Evolutionary conservation across 2,113 vertebrate genomes (phyloP).

Genomic region (Macrotus californicus): DNA sequence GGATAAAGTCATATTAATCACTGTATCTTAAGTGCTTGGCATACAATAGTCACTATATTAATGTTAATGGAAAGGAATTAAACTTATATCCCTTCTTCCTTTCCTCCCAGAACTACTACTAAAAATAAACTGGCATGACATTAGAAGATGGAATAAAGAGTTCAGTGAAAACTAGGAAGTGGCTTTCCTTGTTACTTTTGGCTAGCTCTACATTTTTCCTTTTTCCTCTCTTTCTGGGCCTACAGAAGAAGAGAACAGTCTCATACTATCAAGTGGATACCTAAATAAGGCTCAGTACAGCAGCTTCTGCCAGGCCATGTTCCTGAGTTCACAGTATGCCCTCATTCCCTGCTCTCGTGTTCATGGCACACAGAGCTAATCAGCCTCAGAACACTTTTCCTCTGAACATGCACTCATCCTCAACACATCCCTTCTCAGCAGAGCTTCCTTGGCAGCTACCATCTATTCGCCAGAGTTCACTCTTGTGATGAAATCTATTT

Average conservation of each 20-base stretch:
- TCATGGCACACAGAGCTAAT: not conserved
- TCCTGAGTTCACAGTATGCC: not conserved
- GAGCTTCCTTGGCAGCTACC: not conserved
- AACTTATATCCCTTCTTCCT: not conserved
- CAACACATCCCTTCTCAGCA: not conserved
- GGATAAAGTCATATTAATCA: not conserved
- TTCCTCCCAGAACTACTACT: not conserved
- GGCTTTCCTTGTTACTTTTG: not conserved
- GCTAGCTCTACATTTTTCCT: not conserved
- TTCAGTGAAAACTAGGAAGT: not conserved
- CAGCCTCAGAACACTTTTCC: not conserved
- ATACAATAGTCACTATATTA: not conserved
- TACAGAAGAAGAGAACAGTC: not conserved
- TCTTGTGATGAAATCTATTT: slow-evolving; percentile 5
- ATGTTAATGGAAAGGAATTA: slow-evolving; percentile 7
- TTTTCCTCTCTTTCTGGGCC: not conserved
- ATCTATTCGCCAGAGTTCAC: not conserved
- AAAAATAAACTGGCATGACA: not conserved
- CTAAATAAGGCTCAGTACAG: not conserved
- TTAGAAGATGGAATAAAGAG: not conserved
- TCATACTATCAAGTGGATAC: not conserved
- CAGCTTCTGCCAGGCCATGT: not conserved
- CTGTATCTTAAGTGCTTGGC: not conserved
- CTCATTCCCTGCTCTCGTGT: no score
- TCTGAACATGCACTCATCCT: not conserved